Evolutionary conservation across 1,140 invertebrate species (phyloP), one percentile per base, ranked within the genome.

Genomic region (Drosophila arawakana): DNA sequence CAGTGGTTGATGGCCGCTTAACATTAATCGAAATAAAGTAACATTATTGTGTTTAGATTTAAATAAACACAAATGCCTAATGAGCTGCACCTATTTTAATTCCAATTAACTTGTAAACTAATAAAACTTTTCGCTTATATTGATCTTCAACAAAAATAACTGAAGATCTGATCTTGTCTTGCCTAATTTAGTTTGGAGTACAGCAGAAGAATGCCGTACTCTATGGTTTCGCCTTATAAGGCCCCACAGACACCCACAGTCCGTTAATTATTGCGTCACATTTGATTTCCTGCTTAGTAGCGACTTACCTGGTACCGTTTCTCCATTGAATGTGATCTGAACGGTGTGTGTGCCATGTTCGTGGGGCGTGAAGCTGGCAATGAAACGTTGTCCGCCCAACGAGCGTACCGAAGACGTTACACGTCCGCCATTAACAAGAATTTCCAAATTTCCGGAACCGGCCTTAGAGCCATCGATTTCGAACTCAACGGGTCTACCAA

Each of bases 281-380:
- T 13, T 11, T 7, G 30, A 57, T 13, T 52, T 58, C 15, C 62
- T 44, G 94, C 7, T 49, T 43, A 21, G 43, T 11, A 43, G 35
- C n/a, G 18, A 58, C 96, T 96, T 93, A 98, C 98, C 97, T 91
- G 97, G 96, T 11, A 99, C 97, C 78, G 96, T 95, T 92, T 98
- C 96, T 21, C 97, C 97, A 93, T 99, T 99, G 93, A 99, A 99
- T 58, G 96, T 98, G 94, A 99, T 98, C 89, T 98, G 97, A 10
- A 99, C 96, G 3, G 95, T 94, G 93, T 99, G 98, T 25, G 95
- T 94, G 21, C 97, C 95, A 9, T 96, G 94, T 85, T 97, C 95
- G 81, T 97, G 96, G 0, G 98, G 97, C 39, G 97, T 97, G 91
- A 99, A 99, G 2, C 97, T 96, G 11, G 98, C 98, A 21, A 97